phyloP scores from a whole-genome alignment of 64 coral and sea anemone genomes.

The Stichodactyla mertensii region DNA sequence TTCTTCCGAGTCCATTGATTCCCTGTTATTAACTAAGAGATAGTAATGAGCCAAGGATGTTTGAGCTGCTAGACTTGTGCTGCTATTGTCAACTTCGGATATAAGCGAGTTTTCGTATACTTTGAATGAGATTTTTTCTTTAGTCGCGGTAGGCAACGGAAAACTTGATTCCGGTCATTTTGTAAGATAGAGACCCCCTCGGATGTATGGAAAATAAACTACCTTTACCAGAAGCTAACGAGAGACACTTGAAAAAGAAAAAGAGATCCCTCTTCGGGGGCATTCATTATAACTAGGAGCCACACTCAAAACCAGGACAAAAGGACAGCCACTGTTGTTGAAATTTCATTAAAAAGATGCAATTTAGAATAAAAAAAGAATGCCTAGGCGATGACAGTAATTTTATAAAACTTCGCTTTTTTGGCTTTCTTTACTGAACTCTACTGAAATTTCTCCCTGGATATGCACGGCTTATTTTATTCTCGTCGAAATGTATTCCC shows the following conservation, averaged over 20 bases:
- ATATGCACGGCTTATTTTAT: neutral
- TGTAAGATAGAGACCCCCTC: neutral
- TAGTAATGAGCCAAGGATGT: neutral
- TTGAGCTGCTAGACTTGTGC: neutral
- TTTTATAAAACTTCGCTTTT: neutral
- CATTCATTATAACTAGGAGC: neutral
- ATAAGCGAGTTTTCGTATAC: neutral
- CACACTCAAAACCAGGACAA: neutral
- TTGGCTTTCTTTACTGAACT: neutral
- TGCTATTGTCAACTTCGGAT: neutral
- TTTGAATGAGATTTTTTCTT: neutral
- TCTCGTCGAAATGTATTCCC: neutral
- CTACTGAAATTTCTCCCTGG: neutral
- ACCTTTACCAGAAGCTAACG: neutral
- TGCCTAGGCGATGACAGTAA: neutral
- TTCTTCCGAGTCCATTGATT: neutral
- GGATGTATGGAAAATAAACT: neutral
- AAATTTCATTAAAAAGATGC: neutral
- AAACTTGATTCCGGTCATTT: neutral
- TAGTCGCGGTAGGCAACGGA: neutral
- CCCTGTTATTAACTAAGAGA: neutral
- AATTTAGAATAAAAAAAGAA: neutral
- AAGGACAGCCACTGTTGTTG: neutral
- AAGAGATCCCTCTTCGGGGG: neutral
- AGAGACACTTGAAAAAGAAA: neutral